A percentile compares a stretch with the other conserved stretches of the same genome.
phyloP scores from a whole-genome alignment of 2,888 invertebrate species.

The Tipula vernalis region DNA sequence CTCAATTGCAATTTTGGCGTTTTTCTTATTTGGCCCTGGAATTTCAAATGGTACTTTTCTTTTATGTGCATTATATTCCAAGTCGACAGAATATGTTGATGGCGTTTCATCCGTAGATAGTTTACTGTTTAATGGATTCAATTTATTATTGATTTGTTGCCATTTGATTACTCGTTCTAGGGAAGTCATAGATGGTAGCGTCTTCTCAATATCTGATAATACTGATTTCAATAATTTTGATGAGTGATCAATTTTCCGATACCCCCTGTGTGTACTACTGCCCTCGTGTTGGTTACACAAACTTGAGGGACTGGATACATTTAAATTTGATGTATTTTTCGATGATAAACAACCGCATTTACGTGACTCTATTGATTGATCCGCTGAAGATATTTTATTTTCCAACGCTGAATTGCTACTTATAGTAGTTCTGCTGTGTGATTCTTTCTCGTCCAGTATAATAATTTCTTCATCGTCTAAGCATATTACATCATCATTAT shows the following conservation, averaged over 20 bases:
- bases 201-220: background rate
- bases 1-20: background rate
- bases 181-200: background rate
- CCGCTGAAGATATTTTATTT: background rate
- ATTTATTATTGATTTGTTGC: background rate
- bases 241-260: background rate
- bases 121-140: background rate
- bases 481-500: background rate
- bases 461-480: background rate
- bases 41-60: background rate
- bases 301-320: background rate
- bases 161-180: background rate
- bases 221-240: background rate
- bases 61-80: background rate
- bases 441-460: background rate
- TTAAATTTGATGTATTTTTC: background rate
- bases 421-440: background rate
- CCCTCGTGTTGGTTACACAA: background rate
- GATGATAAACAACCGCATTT: background rate
- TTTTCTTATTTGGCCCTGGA: background rate
- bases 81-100: background rate
- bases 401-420: background rate
- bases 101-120: background rate
- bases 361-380: background rate
- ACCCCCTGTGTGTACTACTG: background rate